Conservation (phyloP, 2,888 invertebrate species). For the Anorthoa munda region DNA sequence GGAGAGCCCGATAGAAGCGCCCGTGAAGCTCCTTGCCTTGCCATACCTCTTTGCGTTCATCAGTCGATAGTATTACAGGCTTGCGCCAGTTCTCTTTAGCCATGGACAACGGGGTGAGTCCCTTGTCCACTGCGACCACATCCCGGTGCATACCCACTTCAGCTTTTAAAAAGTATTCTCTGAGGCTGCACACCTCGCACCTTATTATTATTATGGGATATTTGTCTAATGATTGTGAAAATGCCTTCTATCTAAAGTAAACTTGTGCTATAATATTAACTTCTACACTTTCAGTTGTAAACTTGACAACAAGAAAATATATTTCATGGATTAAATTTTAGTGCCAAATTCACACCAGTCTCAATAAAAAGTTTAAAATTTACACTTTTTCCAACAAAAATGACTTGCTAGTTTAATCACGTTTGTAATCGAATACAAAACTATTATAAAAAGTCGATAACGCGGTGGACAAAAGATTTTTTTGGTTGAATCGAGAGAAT, state of each 20-base stretch:
- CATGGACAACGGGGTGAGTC: too few species aligned
- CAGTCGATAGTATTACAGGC: too few species aligned
- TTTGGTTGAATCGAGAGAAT: constrained; percentile 68
- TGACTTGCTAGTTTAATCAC: constrained; percentile 49
- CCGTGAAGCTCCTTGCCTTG: too few species aligned
- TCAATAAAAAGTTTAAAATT: background rate
- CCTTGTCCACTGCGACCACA: too few species aligned
- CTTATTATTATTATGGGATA: too few species aligned
- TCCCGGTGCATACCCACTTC: too few species aligned
- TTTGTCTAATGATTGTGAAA: constrained; percentile 45
- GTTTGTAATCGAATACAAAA: constrained; percentile 50
- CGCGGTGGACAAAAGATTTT: constrained; percentile 69
- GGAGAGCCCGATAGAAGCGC: too few species aligned
- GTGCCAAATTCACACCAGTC: constrained; percentile 15
- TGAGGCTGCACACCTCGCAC: too few species aligned
- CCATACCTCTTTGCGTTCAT: too few species aligned
- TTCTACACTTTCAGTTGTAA: constrained; percentile 17
- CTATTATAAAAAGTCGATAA: constrained; percentile 62
- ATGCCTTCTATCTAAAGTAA: constrained; percentile 43
- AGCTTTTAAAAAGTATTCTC: too few species aligned
- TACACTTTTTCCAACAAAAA: constrained; percentile 34
- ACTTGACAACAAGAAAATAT: background rate
- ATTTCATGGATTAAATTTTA: constrained; percentile 6
- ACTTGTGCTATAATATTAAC: constrained; percentile 33
- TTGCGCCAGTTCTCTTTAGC: too few species aligned